phyloP scores from a whole-genome alignment of 2,888 invertebrate species.

The Cinara cedri region DNA sequence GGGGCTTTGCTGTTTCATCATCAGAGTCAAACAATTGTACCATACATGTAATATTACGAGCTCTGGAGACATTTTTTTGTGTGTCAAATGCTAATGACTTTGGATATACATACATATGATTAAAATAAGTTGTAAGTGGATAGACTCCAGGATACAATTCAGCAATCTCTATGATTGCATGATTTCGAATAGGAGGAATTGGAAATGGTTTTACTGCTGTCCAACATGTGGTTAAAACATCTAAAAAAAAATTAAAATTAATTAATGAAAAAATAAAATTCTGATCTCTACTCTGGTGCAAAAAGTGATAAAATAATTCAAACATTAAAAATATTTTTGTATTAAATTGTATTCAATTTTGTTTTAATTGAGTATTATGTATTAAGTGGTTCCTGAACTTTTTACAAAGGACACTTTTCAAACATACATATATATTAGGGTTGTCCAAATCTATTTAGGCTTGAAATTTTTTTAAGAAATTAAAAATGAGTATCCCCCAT shows the following conservation, averaged over 20 bases:
- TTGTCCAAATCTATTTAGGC: too few species aligned
- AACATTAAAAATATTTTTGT: too few species aligned
- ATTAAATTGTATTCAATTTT: too few species aligned
- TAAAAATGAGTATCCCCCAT: too few species aligned
- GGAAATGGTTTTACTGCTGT: conserved; percentile 86
- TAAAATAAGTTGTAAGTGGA: conserved; percentile 83
- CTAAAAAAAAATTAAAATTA: conserved; percentile 65
- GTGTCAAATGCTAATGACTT: conserved; percentile 83
- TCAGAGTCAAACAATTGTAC: conserved; percentile 87
- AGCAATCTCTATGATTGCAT: conserved; percentile 83
- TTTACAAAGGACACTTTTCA: too few species aligned
- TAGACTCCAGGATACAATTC: conserved; percentile 79
- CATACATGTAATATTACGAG: conserved; percentile 91
- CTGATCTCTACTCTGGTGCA: too few species aligned
- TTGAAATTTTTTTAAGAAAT: too few species aligned
- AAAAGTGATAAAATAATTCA: too few species aligned
- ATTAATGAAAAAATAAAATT: too few species aligned
- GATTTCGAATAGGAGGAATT: conserved; percentile 72
- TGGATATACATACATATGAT: conserved; percentile 93
- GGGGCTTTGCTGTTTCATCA: conserved; percentile 71
- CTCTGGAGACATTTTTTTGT: conserved; percentile 88
- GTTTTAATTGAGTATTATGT: too few species aligned
- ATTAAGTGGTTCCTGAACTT: too few species aligned
- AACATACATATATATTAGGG: too few species aligned
- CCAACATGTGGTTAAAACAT: conserved; percentile 82